Conservation (phyloP, 2,113 vertebrate species). For the Varanus komodoensis region DNA sequence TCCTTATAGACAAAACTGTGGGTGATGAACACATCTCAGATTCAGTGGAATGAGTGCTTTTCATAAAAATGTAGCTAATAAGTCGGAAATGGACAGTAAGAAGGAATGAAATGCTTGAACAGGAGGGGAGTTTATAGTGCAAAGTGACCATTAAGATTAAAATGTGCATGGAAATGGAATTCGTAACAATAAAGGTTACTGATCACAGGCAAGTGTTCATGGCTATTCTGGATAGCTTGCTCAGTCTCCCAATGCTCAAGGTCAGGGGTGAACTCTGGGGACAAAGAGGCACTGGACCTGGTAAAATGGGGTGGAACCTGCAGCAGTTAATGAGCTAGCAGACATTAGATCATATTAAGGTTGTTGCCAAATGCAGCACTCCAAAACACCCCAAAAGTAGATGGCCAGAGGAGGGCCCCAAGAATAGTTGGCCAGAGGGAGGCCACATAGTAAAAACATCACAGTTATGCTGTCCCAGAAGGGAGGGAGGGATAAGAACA, state of each 20-base stretch:
- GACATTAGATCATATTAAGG: too few species aligned
- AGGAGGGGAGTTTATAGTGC: background rate
- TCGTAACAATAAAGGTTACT: background rate
- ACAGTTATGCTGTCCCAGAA: too few species aligned
- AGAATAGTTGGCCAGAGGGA: too few species aligned
- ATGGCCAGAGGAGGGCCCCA: too few species aligned
- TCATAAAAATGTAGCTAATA: background rate
- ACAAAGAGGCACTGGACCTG: background rate
- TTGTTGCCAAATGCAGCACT: too few species aligned
- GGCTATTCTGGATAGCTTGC: background rate
- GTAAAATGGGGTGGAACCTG: background rate
- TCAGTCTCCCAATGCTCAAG: background rate
- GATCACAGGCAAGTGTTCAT: background rate
- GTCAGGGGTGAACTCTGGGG: too few species aligned
- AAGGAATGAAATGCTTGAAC: background rate
- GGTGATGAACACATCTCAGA: background rate
- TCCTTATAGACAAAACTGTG: too few species aligned
- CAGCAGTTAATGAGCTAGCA: too few species aligned
- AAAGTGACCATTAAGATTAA: background rate
- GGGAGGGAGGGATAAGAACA: too few species aligned
- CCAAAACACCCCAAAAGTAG: too few species aligned
- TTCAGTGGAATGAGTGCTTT: background rate
- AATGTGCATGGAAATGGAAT: background rate
- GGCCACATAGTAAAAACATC: too few species aligned
- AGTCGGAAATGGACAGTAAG: background rate